Conservation (phyloP, 1,140 invertebrate genomes). For the Diachasmimorpha longicaudata region DNA sequence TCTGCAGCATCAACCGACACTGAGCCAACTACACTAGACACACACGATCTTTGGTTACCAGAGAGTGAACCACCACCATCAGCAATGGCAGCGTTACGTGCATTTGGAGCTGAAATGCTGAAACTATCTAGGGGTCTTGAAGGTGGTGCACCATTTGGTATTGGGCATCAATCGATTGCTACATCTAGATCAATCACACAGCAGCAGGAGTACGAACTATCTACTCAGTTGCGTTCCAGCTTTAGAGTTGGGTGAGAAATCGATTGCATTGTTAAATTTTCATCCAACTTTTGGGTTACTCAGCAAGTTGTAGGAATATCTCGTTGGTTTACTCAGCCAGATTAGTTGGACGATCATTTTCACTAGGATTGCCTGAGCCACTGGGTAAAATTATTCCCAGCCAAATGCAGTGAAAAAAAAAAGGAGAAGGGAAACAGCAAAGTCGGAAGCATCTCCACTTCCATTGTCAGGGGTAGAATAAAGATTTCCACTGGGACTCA, state of each 20-base stretch:
- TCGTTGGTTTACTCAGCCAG: too few relatives aligned
- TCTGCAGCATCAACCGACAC: constrained; percentile 81
- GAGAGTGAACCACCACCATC: constrained; percentile 80
- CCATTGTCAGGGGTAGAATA: too few relatives aligned
- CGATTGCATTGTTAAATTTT: neutral
- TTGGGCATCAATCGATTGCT: constrained; percentile 38
- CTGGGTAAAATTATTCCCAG: too few relatives aligned
- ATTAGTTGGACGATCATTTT: too few relatives aligned
- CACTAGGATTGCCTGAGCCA: too few relatives aligned
- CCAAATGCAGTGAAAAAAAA: too few relatives aligned
- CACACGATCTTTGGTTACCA: constrained; percentile 80
- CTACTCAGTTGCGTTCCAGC: constrained; percentile 38
- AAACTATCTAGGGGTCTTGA: constrained; percentile 78
- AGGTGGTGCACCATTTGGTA: constrained; percentile 50
- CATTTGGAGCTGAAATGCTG: constrained; percentile 83
- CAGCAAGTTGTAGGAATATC: too few relatives aligned
- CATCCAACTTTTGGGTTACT: too few relatives aligned
- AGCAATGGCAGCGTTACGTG: constrained; percentile 80
- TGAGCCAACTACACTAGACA: constrained; percentile 79
- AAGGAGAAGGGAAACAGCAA: too few relatives aligned
- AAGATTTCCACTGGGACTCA: too few relatives aligned
- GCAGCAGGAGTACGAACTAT: constrained; percentile 32
- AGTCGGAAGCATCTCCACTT: too few relatives aligned
- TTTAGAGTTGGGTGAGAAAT: constrained; percentile 48
- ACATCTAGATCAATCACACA: constrained; percentile 35